Base-by-base conservation (phyloP, 1,140 invertebrate genomes). In the Macrocentrus cingulum region DNA sequence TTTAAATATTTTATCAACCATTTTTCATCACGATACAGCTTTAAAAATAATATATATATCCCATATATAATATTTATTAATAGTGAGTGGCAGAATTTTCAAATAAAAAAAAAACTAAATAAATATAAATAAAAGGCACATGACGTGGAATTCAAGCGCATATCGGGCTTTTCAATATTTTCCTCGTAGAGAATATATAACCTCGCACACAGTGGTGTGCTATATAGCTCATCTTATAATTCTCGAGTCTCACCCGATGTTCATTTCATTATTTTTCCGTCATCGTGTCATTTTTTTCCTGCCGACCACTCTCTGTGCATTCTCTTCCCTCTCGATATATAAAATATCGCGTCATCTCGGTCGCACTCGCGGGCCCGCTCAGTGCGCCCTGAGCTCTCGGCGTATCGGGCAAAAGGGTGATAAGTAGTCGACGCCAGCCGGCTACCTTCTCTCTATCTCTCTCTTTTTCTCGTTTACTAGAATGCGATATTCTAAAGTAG, bases 221-320 rank as follows among this genome's bases (percentile, higher is more conserved):
- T n/a, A n/a, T n/a, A n/a, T n/a, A n/a, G n/a, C 72, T 72, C 77
- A 78, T 39, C 8, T 78, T 77, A 80, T 77, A 80, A 80, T 79
- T 76, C 71, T 69, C 66, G 66, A 68, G 54, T 61, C 64, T 32
- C 64, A 50, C 53, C 63, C 70, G 75, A 80, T 80, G 77, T 76
- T 79, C 76, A 79, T 79, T 80, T 80, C 76, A 77, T 79, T 77
- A 77, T 77, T 77, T 77, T 76, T 75, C 45, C 45, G 56, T 39
- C 62, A 56, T 63, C 59, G 34, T 49, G 55, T 61, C 62, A 56
- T 52, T 20, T 37, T 56, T 16, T 18, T 52, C 42, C 25, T 13
- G 11, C 23, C 50, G 37, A 57, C 42, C 13, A 22, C 23, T 34
- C 34, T 15, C 20, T n/a, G n/a, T n/a, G n/a, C n/a, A n/a, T n/a